Conservation (phyloP, 2,113 vertebrate genomes). For the Rhodinocichla rosea region DNA sequence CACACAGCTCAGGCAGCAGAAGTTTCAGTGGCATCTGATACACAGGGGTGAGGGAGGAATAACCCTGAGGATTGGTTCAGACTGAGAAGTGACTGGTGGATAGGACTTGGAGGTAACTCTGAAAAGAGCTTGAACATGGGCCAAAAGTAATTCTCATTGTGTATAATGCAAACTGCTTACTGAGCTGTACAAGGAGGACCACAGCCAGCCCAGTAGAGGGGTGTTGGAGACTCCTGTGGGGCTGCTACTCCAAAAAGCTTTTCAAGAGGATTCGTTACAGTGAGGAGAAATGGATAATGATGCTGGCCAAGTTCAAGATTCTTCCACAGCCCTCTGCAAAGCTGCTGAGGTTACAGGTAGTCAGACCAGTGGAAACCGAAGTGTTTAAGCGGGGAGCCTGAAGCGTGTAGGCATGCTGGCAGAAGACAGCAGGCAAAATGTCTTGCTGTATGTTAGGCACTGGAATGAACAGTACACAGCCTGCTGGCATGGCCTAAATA, state of each 20-base stretch:
- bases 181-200: background rate
- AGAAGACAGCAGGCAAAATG: background rate
- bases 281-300: background rate
- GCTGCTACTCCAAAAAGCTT: background rate
- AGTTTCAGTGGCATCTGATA: background rate
- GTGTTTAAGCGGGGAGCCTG: background rate
- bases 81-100: background rate
- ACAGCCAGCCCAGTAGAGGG: background rate
- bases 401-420: background rate
- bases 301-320: background rate
- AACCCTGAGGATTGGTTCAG: background rate
- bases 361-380: background rate
- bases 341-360: background rate
- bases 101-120: background rate
- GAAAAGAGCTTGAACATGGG: background rate
- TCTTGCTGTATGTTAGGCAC: background rate
- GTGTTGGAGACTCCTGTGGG: background rate
- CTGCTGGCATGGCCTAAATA: background rate
- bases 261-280: background rate
- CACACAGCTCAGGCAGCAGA: background rate
- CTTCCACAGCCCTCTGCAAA: rapidly evolving
- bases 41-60: background rate
- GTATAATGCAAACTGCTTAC: background rate
- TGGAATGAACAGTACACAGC: background rate
- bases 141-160: background rate